phyloP scores from a whole-genome alignment of 2,888 invertebrate genomes.

The Dascillus cervinus region DNA sequence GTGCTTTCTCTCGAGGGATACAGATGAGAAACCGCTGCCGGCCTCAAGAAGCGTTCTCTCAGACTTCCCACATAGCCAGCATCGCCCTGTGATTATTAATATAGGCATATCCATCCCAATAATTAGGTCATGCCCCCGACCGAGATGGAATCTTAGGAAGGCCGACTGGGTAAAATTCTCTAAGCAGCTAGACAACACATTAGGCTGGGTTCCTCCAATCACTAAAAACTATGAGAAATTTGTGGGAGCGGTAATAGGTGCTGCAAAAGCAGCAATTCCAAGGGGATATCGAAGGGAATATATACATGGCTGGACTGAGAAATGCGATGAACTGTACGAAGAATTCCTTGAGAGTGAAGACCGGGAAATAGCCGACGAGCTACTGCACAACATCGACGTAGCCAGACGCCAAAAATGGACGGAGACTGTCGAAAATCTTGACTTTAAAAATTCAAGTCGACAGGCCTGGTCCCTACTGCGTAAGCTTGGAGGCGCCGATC shows the following conservation, averaged over 20 bases:
- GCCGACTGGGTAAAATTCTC: too few species aligned
- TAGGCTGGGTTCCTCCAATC: conserved; percentile 5
- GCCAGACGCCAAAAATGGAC: neutral
- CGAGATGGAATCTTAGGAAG: too few species aligned
- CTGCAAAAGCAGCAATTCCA: conserved; percentile 10
- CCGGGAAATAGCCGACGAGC: conserved; percentile 1
- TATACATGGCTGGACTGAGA: conserved; percentile 23
- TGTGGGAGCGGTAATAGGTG: conserved; percentile 8
- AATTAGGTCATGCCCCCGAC: too few species aligned
- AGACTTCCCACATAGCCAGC: conserved; percentile 3
- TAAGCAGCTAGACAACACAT: too few species aligned
- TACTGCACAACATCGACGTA: neutral
- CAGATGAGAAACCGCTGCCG: too few species aligned
- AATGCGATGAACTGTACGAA: neutral
- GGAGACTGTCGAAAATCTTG: neutral
- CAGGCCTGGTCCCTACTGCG: conserved; percentile 7
- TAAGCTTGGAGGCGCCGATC: conserved; percentile 7
- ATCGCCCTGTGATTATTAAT: neutral
- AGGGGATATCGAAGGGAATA: conserved; percentile 14
- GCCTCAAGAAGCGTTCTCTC: too few species aligned
- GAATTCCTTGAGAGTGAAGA: neutral
- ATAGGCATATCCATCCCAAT: conserved; percentile 1
- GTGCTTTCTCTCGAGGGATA: conserved; percentile 8
- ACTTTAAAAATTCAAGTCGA: conserved; percentile 10
- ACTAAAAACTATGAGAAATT: conserved; percentile 9